phyloP scores from a whole-genome alignment of 2,113 vertebrate genomes.

The Spermophilus dauricus region DNA sequence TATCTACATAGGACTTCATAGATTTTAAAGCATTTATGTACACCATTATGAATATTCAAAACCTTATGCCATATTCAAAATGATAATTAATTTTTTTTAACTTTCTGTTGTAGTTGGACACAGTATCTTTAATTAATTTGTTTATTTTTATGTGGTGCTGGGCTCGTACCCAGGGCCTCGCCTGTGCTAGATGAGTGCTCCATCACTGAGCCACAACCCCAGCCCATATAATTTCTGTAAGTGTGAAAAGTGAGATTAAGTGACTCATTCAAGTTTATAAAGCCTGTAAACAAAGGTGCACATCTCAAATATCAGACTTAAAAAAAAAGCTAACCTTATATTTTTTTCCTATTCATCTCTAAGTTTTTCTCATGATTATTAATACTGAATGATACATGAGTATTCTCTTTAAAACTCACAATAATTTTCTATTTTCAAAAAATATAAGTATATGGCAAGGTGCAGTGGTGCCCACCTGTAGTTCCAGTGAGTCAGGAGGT shows the following conservation, averaged over 20 bases:
- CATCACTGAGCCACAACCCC: too few species aligned
- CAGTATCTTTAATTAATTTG: too few species aligned
- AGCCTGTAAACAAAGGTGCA: neutral
- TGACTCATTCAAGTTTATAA: neutral
- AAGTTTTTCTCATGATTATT: neutral
- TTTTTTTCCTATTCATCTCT: constrained; percentile 3
- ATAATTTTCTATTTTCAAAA: neutral
- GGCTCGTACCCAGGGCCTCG: too few species aligned
- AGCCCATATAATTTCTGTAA: neutral
- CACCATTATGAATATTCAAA: constrained; percentile 6
- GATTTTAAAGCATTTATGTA: neutral
- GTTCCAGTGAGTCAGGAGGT: too few species aligned
- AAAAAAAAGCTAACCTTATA: neutral
- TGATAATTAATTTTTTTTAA: neutral
- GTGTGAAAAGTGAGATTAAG: neutral
- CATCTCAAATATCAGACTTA: neutral
- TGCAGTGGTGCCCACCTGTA: too few species aligned
- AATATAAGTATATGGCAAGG: neutral
- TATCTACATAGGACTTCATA: neutral
- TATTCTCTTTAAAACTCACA: neutral
- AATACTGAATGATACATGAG: neutral
- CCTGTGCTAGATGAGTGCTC: too few species aligned
- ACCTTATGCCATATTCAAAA: neutral
- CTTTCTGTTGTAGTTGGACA: too few species aligned
- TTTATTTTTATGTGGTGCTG: too few species aligned